Evolutionary conservation across 2,797 vertebrate species (phyloP).

Genomic region (Pangasius sanitwongsei): DNA sequence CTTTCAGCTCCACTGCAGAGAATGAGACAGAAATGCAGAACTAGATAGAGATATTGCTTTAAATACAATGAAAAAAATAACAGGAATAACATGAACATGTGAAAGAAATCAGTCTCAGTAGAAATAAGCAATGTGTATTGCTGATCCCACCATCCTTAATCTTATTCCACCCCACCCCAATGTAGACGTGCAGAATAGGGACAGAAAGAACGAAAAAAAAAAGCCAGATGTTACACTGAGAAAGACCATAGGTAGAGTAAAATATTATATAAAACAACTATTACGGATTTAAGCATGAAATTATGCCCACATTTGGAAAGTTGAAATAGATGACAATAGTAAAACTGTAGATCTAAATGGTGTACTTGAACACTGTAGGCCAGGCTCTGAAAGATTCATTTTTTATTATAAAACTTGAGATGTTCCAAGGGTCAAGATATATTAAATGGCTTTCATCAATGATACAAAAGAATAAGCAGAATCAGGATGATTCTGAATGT

Average conservation of each 20-base stretch:
- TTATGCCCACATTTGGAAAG: neutral
- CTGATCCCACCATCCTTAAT: neutral
- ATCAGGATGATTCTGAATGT: neutral
- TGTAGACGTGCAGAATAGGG: neutral
- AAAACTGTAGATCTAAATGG: neutral
- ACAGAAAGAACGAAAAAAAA: neutral
- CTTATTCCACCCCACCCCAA: neutral
- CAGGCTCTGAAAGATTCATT: neutral
- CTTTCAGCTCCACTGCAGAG: neutral
- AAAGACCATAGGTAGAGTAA: neutral
- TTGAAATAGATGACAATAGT: neutral
- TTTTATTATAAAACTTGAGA: neutral
- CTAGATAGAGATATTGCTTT: neutral
- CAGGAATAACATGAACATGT: neutral
- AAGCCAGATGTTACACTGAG: neutral
- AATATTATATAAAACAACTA: neutral
- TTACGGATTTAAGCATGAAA: neutral
- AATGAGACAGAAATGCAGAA: neutral
- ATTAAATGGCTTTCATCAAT: neutral
- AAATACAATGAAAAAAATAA: neutral
- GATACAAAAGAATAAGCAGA: neutral
- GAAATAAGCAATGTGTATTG: neutral
- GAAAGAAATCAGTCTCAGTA: neutral
- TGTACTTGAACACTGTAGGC: neutral
- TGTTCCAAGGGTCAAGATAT: neutral